Base-by-base conservation (phyloP, 2,113 vertebrate species). In the Hippolais icterina region DNA sequence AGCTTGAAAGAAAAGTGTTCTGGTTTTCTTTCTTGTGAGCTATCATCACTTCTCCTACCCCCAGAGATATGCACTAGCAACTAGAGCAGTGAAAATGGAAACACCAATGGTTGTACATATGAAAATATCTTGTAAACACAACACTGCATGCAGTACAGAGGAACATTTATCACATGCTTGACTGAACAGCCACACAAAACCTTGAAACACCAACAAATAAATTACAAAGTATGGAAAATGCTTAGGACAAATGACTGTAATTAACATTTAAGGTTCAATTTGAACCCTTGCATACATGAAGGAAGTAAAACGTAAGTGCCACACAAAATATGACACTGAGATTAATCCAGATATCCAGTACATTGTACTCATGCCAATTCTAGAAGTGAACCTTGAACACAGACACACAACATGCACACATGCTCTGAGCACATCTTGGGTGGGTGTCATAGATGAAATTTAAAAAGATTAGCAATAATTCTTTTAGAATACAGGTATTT, bases 331-430 rank as follows among this genome's bases (percentile, higher is more conserved):
- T 60, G 81, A 96, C 61, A 94, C 22, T 71, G 96, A 94, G 97
- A 96, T 96, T 96, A 96, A 97, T 96, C 91, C 96, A 95, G 96
- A 95, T 95, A 96, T 88, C 95, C 95, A 96, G 85, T 87, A 96
- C 90, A 80, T 14, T 4, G 9, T 65, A 72, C 41, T 89, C 60
- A 46, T 53, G 72, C 13, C 75, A 86, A 18, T 88, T 86, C 37
- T 69, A 78, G 42, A 42, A 41, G 70, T 42, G 47, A 60, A 33
- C 35, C 41, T 46, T 79, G 29, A 52, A 87, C 7, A 42, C 37
- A 63, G 35, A 41, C 9, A 72, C 39, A 54, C 60, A 56, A 65
- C 25, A 52, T 10, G 47, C 23, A 70, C 52, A 79, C 0, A 23
- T 83, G 41, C 46, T 95, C 69, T 39, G 33, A 87, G 39, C 84